Evolutionary conservation across 1,140 invertebrate species (phyloP).

Genomic region (Drosophila subpulchrella): DNA sequence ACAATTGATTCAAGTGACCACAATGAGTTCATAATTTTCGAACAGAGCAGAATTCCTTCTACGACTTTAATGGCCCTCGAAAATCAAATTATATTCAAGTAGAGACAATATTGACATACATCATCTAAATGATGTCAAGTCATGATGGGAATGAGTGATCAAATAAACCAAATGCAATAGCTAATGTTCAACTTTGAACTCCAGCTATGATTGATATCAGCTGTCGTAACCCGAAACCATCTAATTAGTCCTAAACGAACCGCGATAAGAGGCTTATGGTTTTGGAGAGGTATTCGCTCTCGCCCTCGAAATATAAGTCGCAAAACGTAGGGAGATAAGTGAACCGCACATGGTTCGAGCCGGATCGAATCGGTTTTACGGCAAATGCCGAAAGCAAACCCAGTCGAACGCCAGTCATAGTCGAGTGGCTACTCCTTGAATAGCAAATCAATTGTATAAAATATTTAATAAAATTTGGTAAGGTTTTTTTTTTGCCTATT

Average conservation of each 20-base stretch:
- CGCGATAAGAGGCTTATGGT: slow-evolving; percentile 41
- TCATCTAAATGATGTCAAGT: slow-evolving; percentile 20
- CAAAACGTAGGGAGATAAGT: slow-evolving; percentile 55
- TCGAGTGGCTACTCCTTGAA: slow-evolving; percentile 66
- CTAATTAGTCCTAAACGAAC: slow-evolving; percentile 38
- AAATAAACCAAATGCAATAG: background rate
- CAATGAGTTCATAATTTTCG: slow-evolving; percentile 22
- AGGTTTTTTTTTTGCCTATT: background rate
- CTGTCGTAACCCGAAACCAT: slow-evolving; percentile 4
- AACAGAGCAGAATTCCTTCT: slow-evolving; percentile 1
- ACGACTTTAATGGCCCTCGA: slow-evolving; percentile 42
- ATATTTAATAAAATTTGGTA: slow-evolving; percentile 64
- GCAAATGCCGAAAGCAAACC: slow-evolving; percentile 28
- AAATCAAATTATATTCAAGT: slow-evolving; percentile 30
- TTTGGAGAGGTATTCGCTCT: slow-evolving; percentile 38
- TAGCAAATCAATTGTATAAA: slow-evolving; percentile 69
- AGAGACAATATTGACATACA: slow-evolving; percentile 41
- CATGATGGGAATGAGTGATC: slow-evolving; percentile 9
- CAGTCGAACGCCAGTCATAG: slow-evolving; percentile 45
- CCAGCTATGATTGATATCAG: slow-evolving; percentile 33
- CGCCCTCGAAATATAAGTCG: slow-evolving; percentile 51
- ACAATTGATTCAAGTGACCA: slow-evolving; percentile 22
- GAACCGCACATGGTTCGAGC: slow-evolving; percentile 24
- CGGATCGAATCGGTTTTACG: slow-evolving; percentile 43
- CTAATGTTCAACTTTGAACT: slow-evolving; percentile 24